Conservation (phyloP, 1,140 invertebrate genomes). For the Hycleus cichorii region DNA sequence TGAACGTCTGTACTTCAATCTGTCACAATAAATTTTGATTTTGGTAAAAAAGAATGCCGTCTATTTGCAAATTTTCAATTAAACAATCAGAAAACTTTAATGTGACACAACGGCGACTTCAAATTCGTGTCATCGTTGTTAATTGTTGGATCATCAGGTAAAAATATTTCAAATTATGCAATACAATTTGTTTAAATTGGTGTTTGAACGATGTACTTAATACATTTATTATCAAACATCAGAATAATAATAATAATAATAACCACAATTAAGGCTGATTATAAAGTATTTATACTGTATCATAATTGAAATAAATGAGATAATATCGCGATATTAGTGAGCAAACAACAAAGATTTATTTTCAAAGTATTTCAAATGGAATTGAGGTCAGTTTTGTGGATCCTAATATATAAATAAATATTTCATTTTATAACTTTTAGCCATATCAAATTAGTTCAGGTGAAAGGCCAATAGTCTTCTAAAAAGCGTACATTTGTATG, state of each 20-base stretch:
- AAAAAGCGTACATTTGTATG: conserved; percentile 11
- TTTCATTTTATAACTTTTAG: background rate
- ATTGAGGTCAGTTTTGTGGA: background rate
- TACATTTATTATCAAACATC: too few relatives aligned
- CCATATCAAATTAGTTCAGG: conserved; percentile 16
- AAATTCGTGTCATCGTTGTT: too few relatives aligned
- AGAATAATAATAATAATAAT: background rate
- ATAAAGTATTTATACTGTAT: background rate
- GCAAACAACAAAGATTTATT: background rate
- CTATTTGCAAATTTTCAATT: too few relatives aligned
- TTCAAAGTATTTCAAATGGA: background rate
- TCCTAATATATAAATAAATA: background rate
- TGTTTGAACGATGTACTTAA: too few relatives aligned
- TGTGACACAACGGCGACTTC: too few relatives aligned
- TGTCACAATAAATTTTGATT: too few relatives aligned
- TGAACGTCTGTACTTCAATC: too few relatives aligned
- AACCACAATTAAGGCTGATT: background rate
- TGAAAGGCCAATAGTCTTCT: conserved; percentile 9
- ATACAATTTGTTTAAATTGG: too few relatives aligned
- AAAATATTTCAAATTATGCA: too few relatives aligned
- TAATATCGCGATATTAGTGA: background rate
- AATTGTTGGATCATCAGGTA: too few relatives aligned
- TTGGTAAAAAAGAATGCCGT: too few relatives aligned
- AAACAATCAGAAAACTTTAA: too few relatives aligned
- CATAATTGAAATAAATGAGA: background rate